phyloP scores from a whole-genome alignment of 2,888 invertebrate genomes.

The Dolichomitus sp. region DNA sequence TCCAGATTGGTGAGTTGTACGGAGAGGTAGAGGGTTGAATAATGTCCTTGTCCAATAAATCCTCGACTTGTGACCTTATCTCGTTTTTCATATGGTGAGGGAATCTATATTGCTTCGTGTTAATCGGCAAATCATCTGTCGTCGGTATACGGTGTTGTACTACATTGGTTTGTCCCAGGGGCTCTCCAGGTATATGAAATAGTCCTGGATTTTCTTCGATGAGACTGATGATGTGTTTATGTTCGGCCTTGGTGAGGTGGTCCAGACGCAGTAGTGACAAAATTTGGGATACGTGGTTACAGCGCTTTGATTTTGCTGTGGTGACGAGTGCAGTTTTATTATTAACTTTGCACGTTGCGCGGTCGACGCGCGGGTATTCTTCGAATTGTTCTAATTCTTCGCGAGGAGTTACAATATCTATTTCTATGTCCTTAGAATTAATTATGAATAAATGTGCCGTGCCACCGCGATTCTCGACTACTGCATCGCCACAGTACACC shows the following conservation, averaged over 20 bases:
- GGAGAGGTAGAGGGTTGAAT: too few relatives aligned
- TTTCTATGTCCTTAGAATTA: conserved; percentile 8
- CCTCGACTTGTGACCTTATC: background rate
- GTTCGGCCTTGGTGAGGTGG: background rate
- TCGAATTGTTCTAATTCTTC: conserved; percentile 14
- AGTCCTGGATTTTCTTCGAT: background rate
- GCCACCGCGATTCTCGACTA: too few relatives aligned
- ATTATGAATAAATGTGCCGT: too few relatives aligned
- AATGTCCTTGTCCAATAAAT: background rate
- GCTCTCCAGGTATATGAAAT: background rate
- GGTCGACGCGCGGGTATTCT: background rate
- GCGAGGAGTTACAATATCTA: conserved; percentile 2
- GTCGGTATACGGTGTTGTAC: background rate
- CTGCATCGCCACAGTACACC: too few relatives aligned
- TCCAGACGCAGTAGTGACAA: background rate
- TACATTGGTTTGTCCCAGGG: background rate
- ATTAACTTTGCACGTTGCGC: background rate
- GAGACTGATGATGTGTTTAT: background rate
- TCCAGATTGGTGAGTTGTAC: too few relatives aligned
- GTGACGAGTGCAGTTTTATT: background rate
- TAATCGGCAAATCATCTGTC: background rate
- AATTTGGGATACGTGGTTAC: background rate
- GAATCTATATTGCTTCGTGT: conserved; percentile 9
- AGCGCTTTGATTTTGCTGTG: background rate
- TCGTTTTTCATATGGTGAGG: background rate